Evolutionary conservation across 2,888 invertebrate species (phyloP).

Genomic region (Strigamia crassipes): DNA sequence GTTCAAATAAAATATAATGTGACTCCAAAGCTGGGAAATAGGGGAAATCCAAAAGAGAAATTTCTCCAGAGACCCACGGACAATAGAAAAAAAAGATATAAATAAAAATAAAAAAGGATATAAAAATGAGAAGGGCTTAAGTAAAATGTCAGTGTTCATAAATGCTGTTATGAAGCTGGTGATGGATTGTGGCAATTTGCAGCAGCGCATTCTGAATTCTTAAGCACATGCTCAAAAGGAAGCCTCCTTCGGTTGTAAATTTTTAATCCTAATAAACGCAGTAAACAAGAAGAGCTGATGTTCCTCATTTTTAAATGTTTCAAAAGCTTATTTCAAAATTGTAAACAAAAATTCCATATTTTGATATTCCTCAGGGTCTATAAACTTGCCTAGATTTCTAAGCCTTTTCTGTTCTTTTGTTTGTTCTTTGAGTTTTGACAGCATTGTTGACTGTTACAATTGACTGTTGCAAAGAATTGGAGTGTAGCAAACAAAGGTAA

Average conservation of each 20-base stretch:
- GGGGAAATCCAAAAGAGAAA: not conserved
- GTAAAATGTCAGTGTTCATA: conserved; percentile 25
- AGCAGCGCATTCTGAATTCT: not conserved
- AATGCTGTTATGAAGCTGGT: conserved; percentile 5
- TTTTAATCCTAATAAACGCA: not conserved
- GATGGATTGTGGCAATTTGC: conserved; percentile 19
- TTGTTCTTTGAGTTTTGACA: too few species aligned
- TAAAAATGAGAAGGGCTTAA: conserved; percentile 24
- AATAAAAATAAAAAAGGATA: conserved; percentile 2
- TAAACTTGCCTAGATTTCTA: too few species aligned
- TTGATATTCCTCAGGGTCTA: too few species aligned
- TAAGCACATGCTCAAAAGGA: not conserved
- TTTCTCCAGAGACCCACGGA: not conserved
- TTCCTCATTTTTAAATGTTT: not conserved
- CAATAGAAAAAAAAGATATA: not conserved
- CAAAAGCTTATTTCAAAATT: not conserved
- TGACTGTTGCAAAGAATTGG: too few species aligned
- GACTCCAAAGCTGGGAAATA: not conserved
- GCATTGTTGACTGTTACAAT: too few species aligned
- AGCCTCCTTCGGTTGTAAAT: not conserved
- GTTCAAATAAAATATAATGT: conserved; percentile 27
- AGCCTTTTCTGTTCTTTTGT: too few species aligned
- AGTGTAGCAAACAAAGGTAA: too few species aligned
- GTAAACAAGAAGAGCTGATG: not conserved
- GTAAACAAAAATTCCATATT: not conserved